Percentiles rank a stretch among this genome's conserved stretches.
Conservation (phyloP, 2,113 vertebrate species). For the Scophthalmus maximus region DNA sequence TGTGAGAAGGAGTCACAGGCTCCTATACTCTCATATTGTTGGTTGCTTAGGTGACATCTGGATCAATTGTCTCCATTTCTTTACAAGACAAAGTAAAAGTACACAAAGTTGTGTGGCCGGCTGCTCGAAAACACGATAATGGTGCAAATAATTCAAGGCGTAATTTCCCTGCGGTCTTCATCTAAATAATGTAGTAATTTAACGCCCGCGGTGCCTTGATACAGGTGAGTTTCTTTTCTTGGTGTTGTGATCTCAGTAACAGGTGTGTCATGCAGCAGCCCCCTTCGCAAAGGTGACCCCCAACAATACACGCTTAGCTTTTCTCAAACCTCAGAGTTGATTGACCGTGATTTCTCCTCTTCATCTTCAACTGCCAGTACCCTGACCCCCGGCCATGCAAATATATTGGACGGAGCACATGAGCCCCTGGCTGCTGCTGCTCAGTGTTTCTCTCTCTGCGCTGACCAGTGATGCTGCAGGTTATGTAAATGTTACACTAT, state of each 20-base stretch:
- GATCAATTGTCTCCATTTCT: slow-evolving; percentile 33
- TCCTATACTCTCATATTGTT: slow-evolving; percentile 18
- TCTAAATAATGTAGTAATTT: background rate
- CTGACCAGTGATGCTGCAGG: slow-evolving; percentile 54
- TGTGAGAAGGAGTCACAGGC: slow-evolving; percentile 21
- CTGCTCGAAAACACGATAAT: background rate
- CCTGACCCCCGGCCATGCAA: slow-evolving; percentile 80
- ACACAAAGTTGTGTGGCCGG: slow-evolving; percentile 8
- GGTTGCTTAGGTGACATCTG: slow-evolving; percentile 43
- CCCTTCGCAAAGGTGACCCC: slow-evolving; percentile 75
- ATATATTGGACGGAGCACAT: slow-evolving; percentile 66
- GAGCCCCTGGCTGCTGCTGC: slow-evolving; percentile 44
- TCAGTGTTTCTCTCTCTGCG: slow-evolving; percentile 44
- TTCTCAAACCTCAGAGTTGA: slow-evolving; percentile 33
- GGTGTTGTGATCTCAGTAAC: slow-evolving; percentile 42
- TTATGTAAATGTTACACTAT: slow-evolving; percentile 48
- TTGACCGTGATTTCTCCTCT: slow-evolving; percentile 74
- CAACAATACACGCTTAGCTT: slow-evolving; percentile 51
- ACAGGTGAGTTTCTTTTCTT: background rate
- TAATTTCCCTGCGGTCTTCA: background rate
- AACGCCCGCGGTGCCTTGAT: background rate
- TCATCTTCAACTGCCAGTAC: slow-evolving; percentile 82
- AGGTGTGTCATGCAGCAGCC: slow-evolving; percentile 63
- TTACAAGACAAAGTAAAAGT: slow-evolving; percentile 29
- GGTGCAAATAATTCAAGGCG: background rate